Conservation (phyloP, 2,113 vertebrate species). For the Trichechus manatus region DNA sequence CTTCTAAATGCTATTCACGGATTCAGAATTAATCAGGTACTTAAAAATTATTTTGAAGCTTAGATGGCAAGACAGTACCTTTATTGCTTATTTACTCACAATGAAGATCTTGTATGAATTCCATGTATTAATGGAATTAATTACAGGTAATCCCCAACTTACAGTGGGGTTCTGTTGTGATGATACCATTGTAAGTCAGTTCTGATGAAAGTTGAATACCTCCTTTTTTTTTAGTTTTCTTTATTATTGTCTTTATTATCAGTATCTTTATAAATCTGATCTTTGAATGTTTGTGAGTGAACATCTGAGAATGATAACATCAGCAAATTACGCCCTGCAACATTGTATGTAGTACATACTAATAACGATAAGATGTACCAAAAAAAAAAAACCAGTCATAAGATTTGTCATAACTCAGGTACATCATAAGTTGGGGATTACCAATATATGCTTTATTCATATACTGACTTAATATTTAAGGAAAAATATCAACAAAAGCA, state of each 20-base stretch:
- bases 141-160: not conserved
- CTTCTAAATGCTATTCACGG: constrained; percentile 55
- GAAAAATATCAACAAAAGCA: constrained; percentile 43
- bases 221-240: no score
- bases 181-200: not conserved
- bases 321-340: not conserved
- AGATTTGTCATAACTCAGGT: not conserved
- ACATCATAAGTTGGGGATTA: not conserved
- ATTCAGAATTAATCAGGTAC: constrained; percentile 34
- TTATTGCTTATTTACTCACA: constrained; percentile 11
- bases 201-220: not conserved
- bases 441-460: not conserved
- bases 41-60: constrained; percentile 42
- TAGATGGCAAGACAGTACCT: not conserved
- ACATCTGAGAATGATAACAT: not conserved
- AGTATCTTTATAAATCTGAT: not conserved
- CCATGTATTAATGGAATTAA: not conserved
- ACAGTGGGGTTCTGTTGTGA: not conserved
- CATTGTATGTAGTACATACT: not conserved
- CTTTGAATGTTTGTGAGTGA: not conserved
- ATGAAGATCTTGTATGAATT: not conserved
- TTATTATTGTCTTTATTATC: not conserved
- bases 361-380: not conserved
- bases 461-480: constrained; percentile 17
- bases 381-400: not conserved